These are phyloP conservation scores for Battus philenor DNA, from an alignment of 1,140 invertebrate species.

Conservation along the genomic window DNA sequence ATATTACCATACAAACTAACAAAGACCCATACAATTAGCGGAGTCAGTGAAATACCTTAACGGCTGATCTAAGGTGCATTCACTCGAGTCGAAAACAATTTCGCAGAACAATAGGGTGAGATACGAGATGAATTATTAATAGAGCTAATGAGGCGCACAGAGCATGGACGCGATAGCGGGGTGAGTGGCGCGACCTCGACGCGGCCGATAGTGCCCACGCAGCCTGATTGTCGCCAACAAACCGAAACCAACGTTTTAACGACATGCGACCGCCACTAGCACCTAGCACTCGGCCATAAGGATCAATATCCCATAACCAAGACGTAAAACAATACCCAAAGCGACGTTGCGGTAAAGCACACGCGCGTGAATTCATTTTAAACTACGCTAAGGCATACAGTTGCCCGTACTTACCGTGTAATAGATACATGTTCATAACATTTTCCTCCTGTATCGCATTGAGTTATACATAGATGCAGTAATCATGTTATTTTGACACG, in stretches of 20 bases:
- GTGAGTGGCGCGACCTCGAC: slow-evolving; percentile 67
- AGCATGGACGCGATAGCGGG: slow-evolving; percentile 57
- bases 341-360: slow-evolving; percentile 12
- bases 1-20: not conserved
- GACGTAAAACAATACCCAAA: slow-evolving; percentile 1
- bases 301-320: slow-evolving; percentile 20
- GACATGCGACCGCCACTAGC: slow-evolving; percentile 23
- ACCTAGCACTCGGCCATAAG: slow-evolving; percentile 24
- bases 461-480: too few relatives aligned
- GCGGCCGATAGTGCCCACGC: slow-evolving; percentile 64
- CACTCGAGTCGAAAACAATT: slow-evolving; percentile 40
- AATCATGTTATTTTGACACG: too few relatives aligned
- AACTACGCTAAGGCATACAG: slow-evolving; percentile 13
- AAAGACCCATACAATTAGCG: slow-evolving; percentile 1
- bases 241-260: slow-evolving; percentile 50
- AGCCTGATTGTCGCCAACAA: slow-evolving; percentile 69
- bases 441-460: too few relatives aligned
- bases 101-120: slow-evolving; percentile 57
- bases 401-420: not conserved
- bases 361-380: slow-evolving; percentile 23
- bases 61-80: slow-evolving; percentile 15
- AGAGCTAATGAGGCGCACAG: slow-evolving; percentile 55
- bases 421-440: too few relatives aligned
- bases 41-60: slow-evolving; percentile 1
- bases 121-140: slow-evolving; percentile 70